A percentile compares a stretch with the other conserved stretches of the same genome.
Conservation (phyloP, 2,113 vertebrate genomes). For the Salvator merianae region DNA sequence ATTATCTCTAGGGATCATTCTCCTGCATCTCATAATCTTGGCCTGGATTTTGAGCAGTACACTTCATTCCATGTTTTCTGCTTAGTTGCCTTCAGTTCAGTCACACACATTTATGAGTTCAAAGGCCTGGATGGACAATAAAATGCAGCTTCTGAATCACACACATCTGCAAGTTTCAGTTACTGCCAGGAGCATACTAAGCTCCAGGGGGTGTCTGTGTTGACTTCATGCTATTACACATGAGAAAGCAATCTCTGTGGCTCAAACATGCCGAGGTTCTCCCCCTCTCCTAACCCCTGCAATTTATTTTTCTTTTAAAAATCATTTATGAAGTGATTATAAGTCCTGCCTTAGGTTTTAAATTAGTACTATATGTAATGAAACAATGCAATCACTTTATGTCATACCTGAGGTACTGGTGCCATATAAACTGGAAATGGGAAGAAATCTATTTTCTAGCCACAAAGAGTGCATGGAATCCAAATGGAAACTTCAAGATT, state of each 20-base stretch:
- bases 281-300: no score
- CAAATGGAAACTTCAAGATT: no score
- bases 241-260: background rate
- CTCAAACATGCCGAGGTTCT: background rate
- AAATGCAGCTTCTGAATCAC: background rate
- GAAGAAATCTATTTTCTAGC: no score
- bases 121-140: background rate
- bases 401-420: no score
- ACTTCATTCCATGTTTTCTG: background rate
- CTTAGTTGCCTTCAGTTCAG: background rate
- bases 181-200: background rate
- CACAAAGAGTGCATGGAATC: no score
- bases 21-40: background rate
- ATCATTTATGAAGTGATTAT: no score
- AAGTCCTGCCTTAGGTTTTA: no score
- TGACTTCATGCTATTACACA: background rate
- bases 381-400: no score
- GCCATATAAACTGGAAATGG: no score
- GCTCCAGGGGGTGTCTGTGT: background rate
- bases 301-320: no score
- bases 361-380: no score
- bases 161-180: background rate
- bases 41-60: background rate
- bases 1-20: background rate
- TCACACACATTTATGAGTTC: background rate